Percentiles rank a stretch among this genome's conserved stretches.
Conservation (phyloP, 2,797 vertebrate species). For the Rhinophrynus dorsalis region DNA sequence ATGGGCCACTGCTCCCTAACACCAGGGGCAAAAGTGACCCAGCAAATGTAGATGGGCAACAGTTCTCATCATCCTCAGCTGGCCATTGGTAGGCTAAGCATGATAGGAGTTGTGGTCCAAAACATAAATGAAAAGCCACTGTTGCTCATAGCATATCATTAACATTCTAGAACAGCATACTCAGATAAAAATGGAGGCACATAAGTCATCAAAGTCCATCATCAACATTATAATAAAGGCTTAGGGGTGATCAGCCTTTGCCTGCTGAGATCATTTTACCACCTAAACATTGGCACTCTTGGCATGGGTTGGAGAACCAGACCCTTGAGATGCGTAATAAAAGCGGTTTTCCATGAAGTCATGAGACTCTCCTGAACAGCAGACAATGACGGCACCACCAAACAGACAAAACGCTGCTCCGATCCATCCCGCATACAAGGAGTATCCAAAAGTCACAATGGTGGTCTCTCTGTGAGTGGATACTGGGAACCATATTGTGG, state of each 20-base stretch:
- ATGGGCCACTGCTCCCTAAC: too few relatives aligned
- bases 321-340: constrained; percentile 86
- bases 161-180: constrained; percentile 16
- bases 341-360: constrained; percentile 86
- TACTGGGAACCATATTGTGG: constrained; percentile 94
- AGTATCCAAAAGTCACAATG: constrained; percentile 94
- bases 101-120: too few relatives aligned
- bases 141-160: constrained; percentile 5
- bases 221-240: constrained; percentile 52
- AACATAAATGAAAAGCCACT: too few relatives aligned
- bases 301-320: constrained; percentile 85
- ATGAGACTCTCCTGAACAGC: constrained; percentile 81
- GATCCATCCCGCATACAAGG: constrained; percentile 92
- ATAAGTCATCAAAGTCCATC: constrained; percentile 48
- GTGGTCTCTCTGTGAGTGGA: constrained; percentile 82
- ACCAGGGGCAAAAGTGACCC: too few relatives aligned
- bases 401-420: constrained; percentile 85
- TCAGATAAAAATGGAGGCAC: constrained; percentile 20
- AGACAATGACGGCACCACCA: constrained; percentile 82
- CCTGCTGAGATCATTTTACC: background rate
- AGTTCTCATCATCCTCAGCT: too few relatives aligned
- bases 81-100: too few relatives aligned
- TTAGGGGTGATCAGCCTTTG: constrained; percentile 9
- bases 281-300: constrained; percentile 94
- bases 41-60: too few relatives aligned